Percentiles rank a stretch among this genome's conserved stretches.
Conservation (phyloP, 2,797 vertebrate species). For the Crossoptilon crossoptilon region DNA sequence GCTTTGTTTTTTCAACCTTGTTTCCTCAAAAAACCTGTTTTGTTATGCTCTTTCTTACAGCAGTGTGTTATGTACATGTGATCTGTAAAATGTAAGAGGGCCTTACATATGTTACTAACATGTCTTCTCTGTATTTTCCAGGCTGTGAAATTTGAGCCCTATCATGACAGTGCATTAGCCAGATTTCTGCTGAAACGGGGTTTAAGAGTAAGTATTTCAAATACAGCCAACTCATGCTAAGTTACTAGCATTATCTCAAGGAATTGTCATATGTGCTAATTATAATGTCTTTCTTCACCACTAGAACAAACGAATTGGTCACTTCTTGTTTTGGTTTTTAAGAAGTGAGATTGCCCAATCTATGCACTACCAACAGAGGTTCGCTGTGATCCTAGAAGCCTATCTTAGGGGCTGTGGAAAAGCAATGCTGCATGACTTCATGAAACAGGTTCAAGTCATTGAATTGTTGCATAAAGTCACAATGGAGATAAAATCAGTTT, state of each 20-base stretch:
- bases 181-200: conserved; percentile 95
- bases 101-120: background rate
- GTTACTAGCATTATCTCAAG: background rate
- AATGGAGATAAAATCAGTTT: conserved; percentile 92
- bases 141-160: conserved; percentile 99
- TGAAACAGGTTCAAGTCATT: conserved; percentile 93
- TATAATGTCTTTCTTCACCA: conserved; percentile 43
- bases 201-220: conserved; percentile 87
- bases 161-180: conserved; percentile 96
- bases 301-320: conserved; percentile 97
- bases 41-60: background rate
- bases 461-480: conserved; percentile 95
- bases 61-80: background rate
- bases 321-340: conserved; percentile 99
- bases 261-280: background rate
- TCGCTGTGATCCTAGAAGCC: conserved; percentile 94
- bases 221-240: background rate
- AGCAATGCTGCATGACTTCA: conserved; percentile 93
- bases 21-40: background rate
- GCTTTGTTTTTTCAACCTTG: background rate
- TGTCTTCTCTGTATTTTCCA: conserved; percentile 64
- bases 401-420: conserved; percentile 95
- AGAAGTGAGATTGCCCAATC: conserved; percentile 98
- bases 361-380: conserved; percentile 97
- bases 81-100: background rate